Evolutionary conservation across 2,797 vertebrate species (phyloP).

Genomic region (Hoplostethus atlanticus): DNA sequence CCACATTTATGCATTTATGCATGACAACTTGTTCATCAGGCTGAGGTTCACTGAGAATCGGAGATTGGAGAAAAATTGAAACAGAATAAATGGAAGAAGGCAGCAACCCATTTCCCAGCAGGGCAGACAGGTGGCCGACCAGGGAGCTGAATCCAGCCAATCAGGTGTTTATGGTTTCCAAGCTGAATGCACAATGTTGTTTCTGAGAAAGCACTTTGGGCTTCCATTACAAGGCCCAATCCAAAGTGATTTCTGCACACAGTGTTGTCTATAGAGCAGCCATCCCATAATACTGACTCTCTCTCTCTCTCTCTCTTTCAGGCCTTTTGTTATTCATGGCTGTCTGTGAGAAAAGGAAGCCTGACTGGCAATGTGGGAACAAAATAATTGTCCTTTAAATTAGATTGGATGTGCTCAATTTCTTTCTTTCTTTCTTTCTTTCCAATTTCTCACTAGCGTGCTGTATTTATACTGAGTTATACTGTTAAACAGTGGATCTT

Average conservation of each 20-base stretch:
- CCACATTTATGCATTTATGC: not conserved
- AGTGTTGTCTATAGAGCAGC: conserved; percentile 26
- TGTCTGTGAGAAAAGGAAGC: not conserved
- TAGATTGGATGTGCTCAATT: not conserved
- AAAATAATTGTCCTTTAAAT: not conserved
- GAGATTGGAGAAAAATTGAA: not conserved
- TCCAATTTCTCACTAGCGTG: not conserved
- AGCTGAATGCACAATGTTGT: conserved; percentile 52
- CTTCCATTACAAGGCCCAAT: conserved; percentile 47
- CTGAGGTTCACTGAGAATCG: conserved; percentile 10
- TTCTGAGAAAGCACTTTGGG: conserved; percentile 65
- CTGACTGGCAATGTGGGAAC: not conserved
- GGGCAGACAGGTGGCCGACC: conserved; percentile 39
- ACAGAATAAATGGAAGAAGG: conserved; percentile 3
- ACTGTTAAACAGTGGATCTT: too few species aligned
- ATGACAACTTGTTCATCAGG: conserved; percentile 9
- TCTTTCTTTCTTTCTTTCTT: not conserved
- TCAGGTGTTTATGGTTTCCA: conserved; percentile 37
- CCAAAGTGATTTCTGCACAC: conserved; percentile 38
- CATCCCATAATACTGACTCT: conserved; percentile 39
- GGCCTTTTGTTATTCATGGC: not conserved
- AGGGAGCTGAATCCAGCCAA: conserved; percentile 44
- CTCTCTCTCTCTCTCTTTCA: not conserved
- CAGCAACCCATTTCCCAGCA: conserved; percentile 54
- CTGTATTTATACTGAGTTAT: not conserved